Evolutionary conservation across 1,140 invertebrate species (phyloP).

Genomic region (Pseudomyrmex gracilis): DNA sequence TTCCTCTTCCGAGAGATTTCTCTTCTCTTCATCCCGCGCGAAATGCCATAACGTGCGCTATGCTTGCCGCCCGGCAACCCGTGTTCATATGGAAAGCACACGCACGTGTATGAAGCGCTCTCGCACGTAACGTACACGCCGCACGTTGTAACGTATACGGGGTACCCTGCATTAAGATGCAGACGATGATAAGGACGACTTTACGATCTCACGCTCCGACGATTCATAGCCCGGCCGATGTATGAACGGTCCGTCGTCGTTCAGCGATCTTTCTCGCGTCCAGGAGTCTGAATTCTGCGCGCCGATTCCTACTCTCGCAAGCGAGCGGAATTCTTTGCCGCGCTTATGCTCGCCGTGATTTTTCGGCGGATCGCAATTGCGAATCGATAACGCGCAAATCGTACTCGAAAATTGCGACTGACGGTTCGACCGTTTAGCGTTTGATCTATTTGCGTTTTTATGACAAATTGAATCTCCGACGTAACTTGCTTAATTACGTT

Average conservation of each 20-base stretch:
- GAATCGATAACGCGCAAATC: not conserved
- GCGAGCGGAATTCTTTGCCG: not conserved
- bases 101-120: slow-evolving; percentile 69
- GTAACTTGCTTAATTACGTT: no score
- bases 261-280: slow-evolving; percentile 78
- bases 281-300: slow-evolving; percentile 4
- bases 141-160: slow-evolving; percentile 42
- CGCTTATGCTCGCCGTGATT: slow-evolving; percentile 18
- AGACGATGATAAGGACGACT: slow-evolving; percentile 83
- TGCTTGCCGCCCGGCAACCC: slow-evolving; percentile 35
- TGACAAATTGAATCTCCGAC: no score
- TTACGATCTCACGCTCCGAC: slow-evolving; percentile 85
- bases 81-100: slow-evolving; percentile 41
- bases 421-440: not conserved
- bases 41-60: slow-evolving; percentile 60
- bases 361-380: slow-evolving; percentile 22
- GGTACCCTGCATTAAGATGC: slow-evolving; percentile 83
- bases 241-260: slow-evolving; percentile 79
- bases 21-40: slow-evolving; percentile 36
- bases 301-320: slow-evolving; percentile 28
- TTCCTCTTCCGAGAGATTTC: slow-evolving; percentile 37
- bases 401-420: not conserved
- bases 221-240: slow-evolving; percentile 84
- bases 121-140: slow-evolving; percentile 71
- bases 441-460: not conserved